Evolutionary conservation across 1,140 invertebrate species (phyloP).

Genomic region (Meteorus sp.): DNA sequence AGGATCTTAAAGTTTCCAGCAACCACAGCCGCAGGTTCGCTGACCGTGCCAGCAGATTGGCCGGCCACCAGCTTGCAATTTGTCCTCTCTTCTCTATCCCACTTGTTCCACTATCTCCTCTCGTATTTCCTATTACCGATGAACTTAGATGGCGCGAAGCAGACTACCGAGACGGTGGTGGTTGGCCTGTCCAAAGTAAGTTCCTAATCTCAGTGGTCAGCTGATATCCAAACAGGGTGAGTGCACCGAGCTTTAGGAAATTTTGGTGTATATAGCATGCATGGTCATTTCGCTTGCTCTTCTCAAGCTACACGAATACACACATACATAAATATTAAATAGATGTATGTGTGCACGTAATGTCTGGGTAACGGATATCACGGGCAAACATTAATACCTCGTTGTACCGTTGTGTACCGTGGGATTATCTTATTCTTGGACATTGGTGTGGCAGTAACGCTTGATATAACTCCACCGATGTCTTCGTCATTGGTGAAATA

Average conservation of each 20-base stretch:
- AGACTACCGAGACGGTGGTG: conserved; percentile 24
- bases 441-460: conserved; percentile 33
- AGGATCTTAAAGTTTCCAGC: conserved; percentile 20
- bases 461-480: conserved; percentile 22
- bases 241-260: conserved; percentile 31
- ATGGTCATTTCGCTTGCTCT: too few relatives aligned
- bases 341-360: conserved; percentile 39
- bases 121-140: conserved; percentile 31
- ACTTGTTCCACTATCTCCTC: too few relatives aligned
- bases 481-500: too few relatives aligned
- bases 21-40: conserved; percentile 20
- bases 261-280: too few relatives aligned
- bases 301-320: conserved; percentile 3
- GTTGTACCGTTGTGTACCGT: conserved; percentile 39
- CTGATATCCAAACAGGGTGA: conserved; percentile 50
- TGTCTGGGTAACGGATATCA: conserved; percentile 57
- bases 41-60: conserved; percentile 30
- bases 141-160: conserved; percentile 29
- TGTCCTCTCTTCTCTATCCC: conserved; percentile 9
- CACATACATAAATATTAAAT: conserved; percentile 14
- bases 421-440: conserved; percentile 57
- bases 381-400: conserved; percentile 55
- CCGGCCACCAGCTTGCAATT: conserved; percentile 33
- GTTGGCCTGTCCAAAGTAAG: conserved; percentile 38
- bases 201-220: conserved; percentile 54